Base-by-base conservation (phyloP, 2,113 vertebrate species). In the Silurus asotus region DNA sequence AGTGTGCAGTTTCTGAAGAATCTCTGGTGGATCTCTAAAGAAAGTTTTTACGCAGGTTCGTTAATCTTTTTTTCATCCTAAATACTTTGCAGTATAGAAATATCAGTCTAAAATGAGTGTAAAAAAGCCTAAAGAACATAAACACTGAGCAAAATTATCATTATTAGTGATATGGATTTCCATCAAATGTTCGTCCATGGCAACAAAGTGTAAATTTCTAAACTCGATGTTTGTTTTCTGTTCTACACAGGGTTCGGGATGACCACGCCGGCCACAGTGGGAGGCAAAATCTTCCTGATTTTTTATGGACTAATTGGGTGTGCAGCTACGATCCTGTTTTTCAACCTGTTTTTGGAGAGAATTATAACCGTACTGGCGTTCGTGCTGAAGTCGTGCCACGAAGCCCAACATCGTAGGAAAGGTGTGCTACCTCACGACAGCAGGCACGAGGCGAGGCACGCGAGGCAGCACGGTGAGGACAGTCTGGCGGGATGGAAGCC, bases 311-410 rank as follows among this genome's bases (percentile, higher is more conserved):
- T 99, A 69, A 91, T 99, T 1, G 98, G 98, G 84, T 99, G 98
- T 2, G 96, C 98, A 0, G 96, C 97, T 87, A 98, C 97, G 91
- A 97, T 99, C 92, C 91, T 99, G 89, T 99, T 99, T 94, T 99
- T 99, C 92, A 99, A 98, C 93, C 95, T 99, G 72, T 99, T 99
- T 91, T 93, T 99, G 91, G 98, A 99, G 91, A 96, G 97, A 0
- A 95, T 99, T 89, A 98, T 99, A 94, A 97, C 97, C 0, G 94
- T 98, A 88, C 96, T 99, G 45, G 97, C 97, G 61, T 96, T 93
- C 0, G 74, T 97, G 88, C 96, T 98, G 92, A 97, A 97, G 87
- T 95, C 93, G 10, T 98, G 95, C 91, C 94, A 96, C 0, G 93
- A 96, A 80, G 94, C 93, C 61, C 96, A 94, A 84, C 95, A 96